Conservation (phyloP, 1,140 invertebrate genomes). For the Ctenoplectra terminalis region DNA sequence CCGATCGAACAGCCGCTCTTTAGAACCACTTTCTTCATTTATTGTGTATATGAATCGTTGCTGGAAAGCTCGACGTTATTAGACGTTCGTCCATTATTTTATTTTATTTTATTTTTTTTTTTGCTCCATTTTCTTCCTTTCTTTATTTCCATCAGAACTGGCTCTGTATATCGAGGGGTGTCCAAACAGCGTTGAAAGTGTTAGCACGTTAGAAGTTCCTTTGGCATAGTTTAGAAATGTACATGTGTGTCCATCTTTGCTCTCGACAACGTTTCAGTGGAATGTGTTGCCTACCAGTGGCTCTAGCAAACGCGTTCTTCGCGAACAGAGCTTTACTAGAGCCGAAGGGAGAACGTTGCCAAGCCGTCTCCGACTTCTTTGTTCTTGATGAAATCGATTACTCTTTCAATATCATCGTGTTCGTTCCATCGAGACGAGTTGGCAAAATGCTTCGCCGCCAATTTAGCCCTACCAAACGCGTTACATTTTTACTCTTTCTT, state of each 20-base stretch:
- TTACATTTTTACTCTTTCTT: constrained; percentile 53
- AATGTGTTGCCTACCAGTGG: constrained; percentile 71
- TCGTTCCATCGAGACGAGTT: constrained; percentile 59
- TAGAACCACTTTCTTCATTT: not conserved
- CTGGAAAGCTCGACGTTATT: not conserved
- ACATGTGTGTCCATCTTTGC: constrained; percentile 48
- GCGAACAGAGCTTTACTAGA: constrained; percentile 41
- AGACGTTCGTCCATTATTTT: not conserved
- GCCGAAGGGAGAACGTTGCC: constrained; percentile 54
- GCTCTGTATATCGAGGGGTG: constrained; percentile 31
- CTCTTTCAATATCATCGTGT: not conserved
- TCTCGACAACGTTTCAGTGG: constrained; percentile 72
- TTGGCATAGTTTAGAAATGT: constrained; percentile 75
- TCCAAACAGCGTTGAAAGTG: constrained; percentile 60
- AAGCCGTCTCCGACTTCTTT: constrained; percentile 48
- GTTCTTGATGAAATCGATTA: too few relatives aligned
- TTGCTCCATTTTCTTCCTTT: not conserved
- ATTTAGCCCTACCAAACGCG: constrained; percentile 58
- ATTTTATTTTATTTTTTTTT: not conserved
- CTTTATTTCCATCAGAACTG: not conserved
- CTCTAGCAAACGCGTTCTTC: constrained; percentile 34
- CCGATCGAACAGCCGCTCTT: constrained; percentile 14
- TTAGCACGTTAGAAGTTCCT: constrained; percentile 66
- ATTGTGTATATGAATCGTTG: not conserved
- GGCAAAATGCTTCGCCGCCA: constrained; percentile 55